These are phyloP conservation scores for Cetonia aurata DNA, from an alignment of 2,888 invertebrate species.

Conservation along the genomic window DNA sequence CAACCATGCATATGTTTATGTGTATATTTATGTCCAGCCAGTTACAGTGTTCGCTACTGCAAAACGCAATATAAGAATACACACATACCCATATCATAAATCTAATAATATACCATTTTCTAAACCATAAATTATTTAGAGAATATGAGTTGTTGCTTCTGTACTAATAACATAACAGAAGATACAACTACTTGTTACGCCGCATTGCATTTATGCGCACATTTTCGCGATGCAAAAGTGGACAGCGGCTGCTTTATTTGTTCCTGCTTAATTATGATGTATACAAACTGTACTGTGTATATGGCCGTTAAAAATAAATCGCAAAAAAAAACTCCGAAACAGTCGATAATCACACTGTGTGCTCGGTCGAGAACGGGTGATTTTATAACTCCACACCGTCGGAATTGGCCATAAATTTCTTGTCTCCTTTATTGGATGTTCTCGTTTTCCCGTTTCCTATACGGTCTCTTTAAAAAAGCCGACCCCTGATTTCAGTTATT, in stretches of 20 bases:
- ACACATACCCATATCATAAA: no score
- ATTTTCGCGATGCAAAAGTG: constrained; percentile 3
- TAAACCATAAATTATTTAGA: constrained; percentile 9
- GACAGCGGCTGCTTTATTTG: constrained; percentile 22
- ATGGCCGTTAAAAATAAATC: constrained; percentile 12
- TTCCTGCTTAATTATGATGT: constrained; percentile 30
- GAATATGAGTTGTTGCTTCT: constrained; percentile 2
- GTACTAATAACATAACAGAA: neutral
- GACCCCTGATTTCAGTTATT: constrained; percentile 31
- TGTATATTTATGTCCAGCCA: no score
- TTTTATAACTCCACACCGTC: constrained; percentile 33
- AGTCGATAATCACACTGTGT: constrained; percentile 32
- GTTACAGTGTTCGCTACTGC: no score
- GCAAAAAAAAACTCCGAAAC: constrained; percentile 21
- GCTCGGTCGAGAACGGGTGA: constrained; percentile 21
- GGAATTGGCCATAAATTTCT: constrained; percentile 32
- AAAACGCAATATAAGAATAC: no score
- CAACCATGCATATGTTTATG: no score
- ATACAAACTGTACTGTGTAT: constrained; percentile 7
- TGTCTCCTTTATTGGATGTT: constrained; percentile 28
- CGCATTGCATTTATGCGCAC: constrained; percentile 4
- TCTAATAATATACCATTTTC: neutral
- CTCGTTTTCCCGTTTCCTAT: constrained; percentile 25
- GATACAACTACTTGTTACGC: constrained; percentile 6
- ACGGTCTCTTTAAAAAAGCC: constrained; percentile 23